These are phyloP conservation scores for rat (Rattus norvegicus) DNA, from an alignment of 2,113 vertebrate species.

Conservation along the genomic window GRCr8 NC_086037.1:57094501-57095000, in stretches of 20 bases:
- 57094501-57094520: conserved; percentile 50
- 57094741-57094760: conserved; percentile 65
- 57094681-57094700: conserved; percentile 38
- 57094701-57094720: conserved; percentile 64
- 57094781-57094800: conserved; percentile 64
- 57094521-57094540: conserved; percentile 4
- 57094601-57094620: background rate
- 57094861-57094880: conserved; percentile 66
- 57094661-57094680: conserved; percentile 28
- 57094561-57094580: conserved; percentile 9
- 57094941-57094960: conserved; percentile 59
- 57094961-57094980: conserved; percentile 71
- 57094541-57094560: background rate
- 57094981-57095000: conserved; percentile 74
- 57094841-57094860: conserved; percentile 67
- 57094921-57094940: conserved; percentile 54
- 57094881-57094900: conserved; percentile 70
- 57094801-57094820: conserved; percentile 67
- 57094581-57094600: background rate
- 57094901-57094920: conserved; percentile 57
- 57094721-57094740: conserved; percentile 48
- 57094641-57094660: background rate
- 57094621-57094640: background rate
- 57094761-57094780: conserved; percentile 65
- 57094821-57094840: conserved; percentile 56